Base-by-base conservation (phyloP, 1,140 invertebrate genomes). In the Eriocheir sinensis region DNA sequence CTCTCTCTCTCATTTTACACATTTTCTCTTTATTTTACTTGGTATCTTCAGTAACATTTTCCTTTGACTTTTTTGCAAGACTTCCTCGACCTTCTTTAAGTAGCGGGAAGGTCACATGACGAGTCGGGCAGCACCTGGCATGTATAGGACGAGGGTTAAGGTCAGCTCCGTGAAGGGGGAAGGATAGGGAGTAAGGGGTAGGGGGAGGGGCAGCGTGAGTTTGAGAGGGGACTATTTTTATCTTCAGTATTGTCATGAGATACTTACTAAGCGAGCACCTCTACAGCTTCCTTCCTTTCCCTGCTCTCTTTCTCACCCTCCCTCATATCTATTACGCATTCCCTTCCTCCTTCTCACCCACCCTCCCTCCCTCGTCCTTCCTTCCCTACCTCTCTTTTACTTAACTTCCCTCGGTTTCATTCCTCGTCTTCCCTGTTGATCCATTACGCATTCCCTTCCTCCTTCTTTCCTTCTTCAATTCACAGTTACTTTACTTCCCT, bases 231-330 rank as follows among this genome's bases (percentile, higher is more conserved):
- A 1, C 60, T 72, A 72, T 72, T 72, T 72, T 72, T 72, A 72
- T 4, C 60, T 72, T 72, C n/a, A 72, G 60, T 72, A 72, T 72
- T 72, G 27, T 72, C 60, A 72, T 72, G 60, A 72, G 60, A 72
- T 72, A 72, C 83, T 86, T 72, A 72, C 83, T 86, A 41, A 34
- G 15, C 36, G 34, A 40, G 9, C 15, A 36, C 40, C 12, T n/a
- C n/a, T n/a, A n/a, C n/a, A n/a, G n/a, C n/a, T n/a, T n/a, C n/a
- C 60, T 86, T 12, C 32, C 15, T 86, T 86, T 36, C 36, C 36
- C 30, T 81, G n/a, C 83, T 17, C 12, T 21, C 83, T 86, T 86
- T 32, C 83, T 34, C 34, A 21, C 60, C 60, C 60, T 86, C 83
- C 27, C 9, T 27, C 34, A 27, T 81, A 30, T 30, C 27, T 8